Percentiles rank a stretch among this genome's conserved stretches.
Conservation (phyloP, 1,140 invertebrate species). For the Anoplolepis gracilipes region DNA sequence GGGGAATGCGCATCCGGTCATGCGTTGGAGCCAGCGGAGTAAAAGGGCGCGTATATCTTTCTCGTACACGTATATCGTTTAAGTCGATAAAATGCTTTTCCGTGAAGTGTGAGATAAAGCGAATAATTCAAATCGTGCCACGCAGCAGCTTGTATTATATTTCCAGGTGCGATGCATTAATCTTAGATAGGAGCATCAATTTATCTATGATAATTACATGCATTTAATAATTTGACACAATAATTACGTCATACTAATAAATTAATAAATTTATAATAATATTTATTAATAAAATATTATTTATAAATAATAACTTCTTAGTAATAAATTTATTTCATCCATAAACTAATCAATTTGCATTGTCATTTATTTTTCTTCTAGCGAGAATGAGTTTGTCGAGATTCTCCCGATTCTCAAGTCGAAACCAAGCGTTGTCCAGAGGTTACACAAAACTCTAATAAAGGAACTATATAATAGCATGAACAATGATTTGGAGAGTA, state of each 20-base stretch:
- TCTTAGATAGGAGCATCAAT: not conserved
- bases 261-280: no score
- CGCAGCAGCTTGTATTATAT: not conserved
- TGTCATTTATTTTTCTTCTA: conserved; percentile 62
- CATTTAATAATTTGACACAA: not conserved
- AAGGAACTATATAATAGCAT: conserved; percentile 70
- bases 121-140: conserved; percentile 19
- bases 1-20: conserved; percentile 24
- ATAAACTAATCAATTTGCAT: not conserved
- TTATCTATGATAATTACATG: not conserved
- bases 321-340: no score
- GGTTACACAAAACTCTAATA: conserved; percentile 72
- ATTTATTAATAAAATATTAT: no score
- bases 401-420: conserved; percentile 72
- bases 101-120: conserved; percentile 27
- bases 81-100: conserved; percentile 27
- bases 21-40: not conserved
- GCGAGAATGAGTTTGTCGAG: conserved; percentile 72
- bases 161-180: conserved; percentile 2
- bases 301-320: no score
- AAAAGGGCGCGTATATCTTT: conserved; percentile 2
- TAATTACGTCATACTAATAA: not conserved
- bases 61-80: not conserved
- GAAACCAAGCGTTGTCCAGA: conserved; percentile 54
- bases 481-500: conserved; percentile 66